phyloP scores from a whole-genome alignment of 2,888 invertebrate species.

The Metopia argyrocephala region DNA sequence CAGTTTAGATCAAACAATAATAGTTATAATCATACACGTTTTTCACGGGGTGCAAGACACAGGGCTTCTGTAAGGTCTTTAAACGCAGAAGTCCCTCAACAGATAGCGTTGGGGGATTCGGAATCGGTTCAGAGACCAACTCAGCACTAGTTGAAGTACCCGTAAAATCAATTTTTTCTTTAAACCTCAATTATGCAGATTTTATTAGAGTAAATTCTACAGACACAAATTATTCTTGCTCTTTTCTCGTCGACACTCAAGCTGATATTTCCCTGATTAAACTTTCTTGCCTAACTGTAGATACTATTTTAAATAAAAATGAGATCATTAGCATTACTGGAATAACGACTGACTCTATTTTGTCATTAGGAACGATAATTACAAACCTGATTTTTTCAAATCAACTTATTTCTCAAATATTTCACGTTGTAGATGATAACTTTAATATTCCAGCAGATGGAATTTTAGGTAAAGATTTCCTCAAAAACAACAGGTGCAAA shows the following conservation, averaged over 20 bases:
- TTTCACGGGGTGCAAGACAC: not conserved
- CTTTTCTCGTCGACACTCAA: constrained; percentile 33
- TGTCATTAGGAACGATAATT: not conserved
- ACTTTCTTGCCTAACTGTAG: constrained; percentile 18
- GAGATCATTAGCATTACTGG: constrained; percentile 13
- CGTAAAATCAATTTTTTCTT: constrained; percentile 2
- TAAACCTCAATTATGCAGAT: constrained; percentile 13
- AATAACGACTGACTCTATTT: not conserved
- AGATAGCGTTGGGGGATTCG: not conserved
- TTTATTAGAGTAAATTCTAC: constrained; percentile 9
- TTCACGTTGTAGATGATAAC: constrained; percentile 3
- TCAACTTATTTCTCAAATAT: not conserved
- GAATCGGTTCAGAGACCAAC: not conserved
- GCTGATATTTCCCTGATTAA: constrained; percentile 25
- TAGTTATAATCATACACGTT: not conserved
- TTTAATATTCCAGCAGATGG: constrained; percentile 14
- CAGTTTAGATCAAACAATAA: not conserved
- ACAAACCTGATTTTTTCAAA: not conserved
- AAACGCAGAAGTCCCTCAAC: constrained; percentile 27
- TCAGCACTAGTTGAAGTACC: not conserved
- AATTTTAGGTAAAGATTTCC: not conserved
- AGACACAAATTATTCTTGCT: not conserved
- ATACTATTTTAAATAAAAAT: constrained; percentile 16
- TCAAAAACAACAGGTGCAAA: constrained; percentile 15
- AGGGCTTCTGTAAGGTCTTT: constrained; percentile 11